Evolutionary conservation across 30 jellyfish, hydroid and myxozoan genomes (phyloP).

Genomic region (Rhopilema esculentum): DNA sequence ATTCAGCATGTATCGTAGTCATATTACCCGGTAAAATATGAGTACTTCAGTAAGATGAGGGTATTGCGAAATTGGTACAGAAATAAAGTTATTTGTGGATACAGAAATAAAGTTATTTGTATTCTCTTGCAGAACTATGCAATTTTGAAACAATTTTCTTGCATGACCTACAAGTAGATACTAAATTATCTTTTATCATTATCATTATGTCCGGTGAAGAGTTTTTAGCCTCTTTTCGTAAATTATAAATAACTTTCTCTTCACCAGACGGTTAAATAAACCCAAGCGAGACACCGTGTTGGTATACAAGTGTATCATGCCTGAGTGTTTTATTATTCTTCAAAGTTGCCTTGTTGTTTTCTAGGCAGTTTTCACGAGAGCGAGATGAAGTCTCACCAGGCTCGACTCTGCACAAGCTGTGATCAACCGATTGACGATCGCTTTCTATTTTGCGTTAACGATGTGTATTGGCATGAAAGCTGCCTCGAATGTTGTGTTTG

Average conservation of each 20-base stretch:
- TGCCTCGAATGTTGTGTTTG: constrained; percentile 89
- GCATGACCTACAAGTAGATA: background rate
- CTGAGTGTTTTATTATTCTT: background rate
- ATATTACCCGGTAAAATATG: too few relatives aligned
- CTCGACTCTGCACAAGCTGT: constrained; percentile 76
- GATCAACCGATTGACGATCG: constrained; percentile 72
- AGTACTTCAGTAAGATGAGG: too few relatives aligned
- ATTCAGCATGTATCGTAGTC: too few relatives aligned
- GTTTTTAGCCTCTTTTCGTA: background rate
- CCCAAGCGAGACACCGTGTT: background rate
- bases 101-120: too few relatives aligned
- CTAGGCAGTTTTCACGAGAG: constrained; percentile 43
- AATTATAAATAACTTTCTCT: background rate
- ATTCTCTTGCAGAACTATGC: too few relatives aligned
- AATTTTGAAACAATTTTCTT: background rate
- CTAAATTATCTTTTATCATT: too few relatives aligned
- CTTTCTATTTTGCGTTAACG: constrained; percentile 64
- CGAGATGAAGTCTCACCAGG: constrained; percentile 53
- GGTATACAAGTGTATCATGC: background rate
- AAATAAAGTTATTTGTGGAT: too few relatives aligned
- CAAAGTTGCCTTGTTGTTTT: constrained; percentile 1
- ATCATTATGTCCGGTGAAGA: background rate
- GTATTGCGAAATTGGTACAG: too few relatives aligned
- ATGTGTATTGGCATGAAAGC: constrained; percentile 86
- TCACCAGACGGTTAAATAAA: background rate